Conservation (phyloP, 1,140 invertebrate species). For the Penaeus chinensis region DNA sequence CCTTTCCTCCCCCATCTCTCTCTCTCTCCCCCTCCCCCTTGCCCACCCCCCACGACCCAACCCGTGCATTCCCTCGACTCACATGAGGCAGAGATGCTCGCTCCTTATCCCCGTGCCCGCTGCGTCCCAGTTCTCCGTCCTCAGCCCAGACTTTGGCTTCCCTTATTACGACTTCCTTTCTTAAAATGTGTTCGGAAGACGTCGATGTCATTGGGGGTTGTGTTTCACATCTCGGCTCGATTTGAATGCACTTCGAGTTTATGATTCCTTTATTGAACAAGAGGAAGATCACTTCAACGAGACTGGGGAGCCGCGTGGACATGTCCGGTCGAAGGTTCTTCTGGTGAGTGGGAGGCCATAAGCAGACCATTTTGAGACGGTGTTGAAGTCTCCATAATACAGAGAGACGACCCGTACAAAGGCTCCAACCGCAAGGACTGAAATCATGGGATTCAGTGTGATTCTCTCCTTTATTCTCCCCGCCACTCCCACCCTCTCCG, state of each 20-base stretch:
- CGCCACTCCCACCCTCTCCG: neutral
- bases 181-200: neutral
- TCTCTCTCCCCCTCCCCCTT: conserved; percentile 1
- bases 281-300: no score
- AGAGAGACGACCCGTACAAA: conserved; percentile 21
- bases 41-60: neutral
- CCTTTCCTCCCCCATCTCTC: neutral
- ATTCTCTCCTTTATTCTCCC: neutral
- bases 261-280: no score
- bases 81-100: neutral
- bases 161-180: neutral
- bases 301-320: no score
- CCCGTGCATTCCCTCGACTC: conserved; percentile 29
- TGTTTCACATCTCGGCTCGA: no score
- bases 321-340: neutral
- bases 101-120: no score
- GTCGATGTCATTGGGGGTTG: neutral
- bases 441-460: conserved; percentile 5
- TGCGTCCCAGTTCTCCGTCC: no score
- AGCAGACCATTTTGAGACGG: conserved; percentile 22
- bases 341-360: no score
- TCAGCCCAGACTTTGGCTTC: no score
- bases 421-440: conserved; percentile 21
- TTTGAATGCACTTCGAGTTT: no score
- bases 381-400: conserved; percentile 40